phyloP scores from a whole-genome alignment of 2,888 invertebrate species.

The Junonia oenone region DNA sequence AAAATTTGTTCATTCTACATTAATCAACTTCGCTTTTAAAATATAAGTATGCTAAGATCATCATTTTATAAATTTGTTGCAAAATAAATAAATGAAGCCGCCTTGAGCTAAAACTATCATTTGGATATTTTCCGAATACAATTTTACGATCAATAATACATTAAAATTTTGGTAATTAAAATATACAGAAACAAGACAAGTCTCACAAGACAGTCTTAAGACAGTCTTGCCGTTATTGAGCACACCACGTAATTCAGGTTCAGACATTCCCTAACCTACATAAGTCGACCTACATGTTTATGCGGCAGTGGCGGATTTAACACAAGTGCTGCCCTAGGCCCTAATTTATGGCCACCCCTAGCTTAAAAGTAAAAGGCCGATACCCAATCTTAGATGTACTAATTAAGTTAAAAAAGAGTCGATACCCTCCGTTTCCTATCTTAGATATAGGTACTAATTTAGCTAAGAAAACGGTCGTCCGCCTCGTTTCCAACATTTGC shows the following conservation, averaged over 20 bases:
- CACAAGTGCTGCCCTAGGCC: too few relatives aligned
- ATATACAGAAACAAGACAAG: background rate
- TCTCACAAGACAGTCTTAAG: background rate
- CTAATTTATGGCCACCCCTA: too few relatives aligned
- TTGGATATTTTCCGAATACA: slow-evolving; percentile 8
- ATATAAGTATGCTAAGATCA: background rate
- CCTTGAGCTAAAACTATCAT: background rate
- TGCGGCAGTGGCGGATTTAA: too few relatives aligned
- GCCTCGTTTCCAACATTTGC: too few relatives aligned
- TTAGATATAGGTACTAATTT: too few relatives aligned
- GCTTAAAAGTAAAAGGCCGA: too few relatives aligned
- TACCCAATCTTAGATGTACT: too few relatives aligned
- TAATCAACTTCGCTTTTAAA: too few relatives aligned
- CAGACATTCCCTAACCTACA: background rate
- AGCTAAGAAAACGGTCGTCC: too few relatives aligned
- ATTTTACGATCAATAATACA: background rate
- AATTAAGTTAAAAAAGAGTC: too few relatives aligned
- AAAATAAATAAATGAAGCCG: background rate
- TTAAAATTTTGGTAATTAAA: background rate
- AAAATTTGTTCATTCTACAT: too few relatives aligned
- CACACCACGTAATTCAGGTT: background rate
- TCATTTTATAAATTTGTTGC: background rate
- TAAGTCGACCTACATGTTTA: background rate
- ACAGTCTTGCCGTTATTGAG: background rate
- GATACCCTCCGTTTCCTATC: too few relatives aligned